Base-by-base conservation (phyloP, 2,797 vertebrate species). In the Erithacus rubecula region DNA sequence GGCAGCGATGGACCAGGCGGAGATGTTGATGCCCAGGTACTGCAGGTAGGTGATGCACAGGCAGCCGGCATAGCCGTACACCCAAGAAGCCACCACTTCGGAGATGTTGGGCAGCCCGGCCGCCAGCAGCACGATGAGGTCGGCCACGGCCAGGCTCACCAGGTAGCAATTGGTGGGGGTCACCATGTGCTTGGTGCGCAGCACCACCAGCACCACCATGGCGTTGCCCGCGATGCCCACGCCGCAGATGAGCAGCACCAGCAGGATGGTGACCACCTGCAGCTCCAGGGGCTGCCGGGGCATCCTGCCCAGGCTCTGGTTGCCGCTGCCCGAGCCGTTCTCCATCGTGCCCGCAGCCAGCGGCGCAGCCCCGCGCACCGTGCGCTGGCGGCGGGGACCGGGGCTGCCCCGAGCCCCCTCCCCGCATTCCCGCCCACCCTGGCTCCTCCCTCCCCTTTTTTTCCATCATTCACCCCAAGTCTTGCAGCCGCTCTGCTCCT, bases 101-200 rank as follows among this genome's bases (percentile, higher is more conserved):
- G 98, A 98, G 94, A 99, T 98, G 52, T 99, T 98, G 13, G 99
- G 99, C 85, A 99, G 98, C 36, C 98, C 98, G 0, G 99, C 98
- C 1, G 98, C 98, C 94, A 99, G 90, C 23, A 99, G 98, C 46
- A 99, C 98, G 5, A 99, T 98, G 71, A 99, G 98, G 90, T 99
- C 98, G 3, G 98, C 98, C 1, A 98, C 89, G 0, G 98, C 99
- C 97, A 99, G 97, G 81, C 98, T 99, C 83, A 98, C 99, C n/a
- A 99, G 97, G 94, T 99, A 99, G 78, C 98, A 99, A 97, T 98
- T 99, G 53, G 98, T 99, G 30, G 99, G 98, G 18, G 99, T 99
- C 97, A 98, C 98, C 99, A 98, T 98, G 96, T 99, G 98, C 84
- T 98, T 98, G 77, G 98, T 98, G 55, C 98, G 93, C 64, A 99